These are phyloP conservation scores for Penaeus chinensis DNA, from an alignment of 1,140 invertebrate genomes.

Conservation along the genomic window DNA sequence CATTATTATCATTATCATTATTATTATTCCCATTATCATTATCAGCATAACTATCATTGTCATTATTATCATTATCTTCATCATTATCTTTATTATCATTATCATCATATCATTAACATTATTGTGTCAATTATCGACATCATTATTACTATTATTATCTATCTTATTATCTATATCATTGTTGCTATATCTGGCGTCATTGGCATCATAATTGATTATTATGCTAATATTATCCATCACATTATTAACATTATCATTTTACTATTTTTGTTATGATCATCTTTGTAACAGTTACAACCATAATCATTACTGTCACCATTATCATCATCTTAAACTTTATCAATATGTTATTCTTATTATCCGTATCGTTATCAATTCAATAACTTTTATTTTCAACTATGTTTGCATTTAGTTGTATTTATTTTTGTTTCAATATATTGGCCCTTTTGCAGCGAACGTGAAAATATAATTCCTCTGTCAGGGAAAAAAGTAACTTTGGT, in stretches of 20 bases:
- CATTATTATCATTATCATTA: background rate
- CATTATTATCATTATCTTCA: background rate
- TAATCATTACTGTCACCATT: background rate
- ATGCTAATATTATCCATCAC: too few species aligned
- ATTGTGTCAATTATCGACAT: background rate
- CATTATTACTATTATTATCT: constrained; percentile 9
- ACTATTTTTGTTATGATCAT: too few species aligned
- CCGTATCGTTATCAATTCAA: background rate
- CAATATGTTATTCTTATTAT: background rate
- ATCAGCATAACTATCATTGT: too few species aligned
- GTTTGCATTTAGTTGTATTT: background rate
- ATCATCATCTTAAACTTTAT: constrained; percentile 14
- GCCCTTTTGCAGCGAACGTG: too few species aligned
- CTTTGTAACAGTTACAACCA: too few species aligned
- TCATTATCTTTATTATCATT: background rate
- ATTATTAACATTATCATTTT: too few species aligned
- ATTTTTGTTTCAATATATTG: background rate
- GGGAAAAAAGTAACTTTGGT: too few species aligned
- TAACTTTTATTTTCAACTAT: background rate
- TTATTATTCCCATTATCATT: background rate
- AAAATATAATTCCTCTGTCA: background rate
- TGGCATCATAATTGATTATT: too few species aligned
- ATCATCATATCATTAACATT: constrained; percentile 6
- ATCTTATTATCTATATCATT: background rate
- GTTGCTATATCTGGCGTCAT: too few species aligned